Conservation (phyloP, 2,888 invertebrate genomes). For the Euphydryas editha region DNA sequence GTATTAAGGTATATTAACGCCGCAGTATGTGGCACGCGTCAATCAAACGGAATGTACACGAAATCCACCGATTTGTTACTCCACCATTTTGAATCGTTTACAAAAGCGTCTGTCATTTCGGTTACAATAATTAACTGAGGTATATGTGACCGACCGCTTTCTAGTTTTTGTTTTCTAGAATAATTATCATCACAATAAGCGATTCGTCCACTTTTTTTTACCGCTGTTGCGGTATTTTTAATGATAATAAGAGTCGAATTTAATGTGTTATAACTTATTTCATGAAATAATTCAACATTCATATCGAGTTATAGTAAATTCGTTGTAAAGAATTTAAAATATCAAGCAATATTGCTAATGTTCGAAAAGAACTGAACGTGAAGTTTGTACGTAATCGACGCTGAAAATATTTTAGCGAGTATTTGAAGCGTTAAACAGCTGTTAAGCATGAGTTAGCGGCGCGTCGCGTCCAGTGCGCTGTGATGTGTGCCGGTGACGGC, state of each 20-base stretch:
- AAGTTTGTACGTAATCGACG: conserved; percentile 44
- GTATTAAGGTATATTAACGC: conserved; percentile 71
- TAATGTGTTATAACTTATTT: conserved; percentile 22
- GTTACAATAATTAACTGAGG: conserved; percentile 83
- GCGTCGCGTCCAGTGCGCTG: conserved; percentile 45
- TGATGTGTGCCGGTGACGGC: conserved; percentile 47
- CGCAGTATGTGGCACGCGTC: conserved; percentile 80
- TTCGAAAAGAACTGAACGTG: conserved; percentile 27
- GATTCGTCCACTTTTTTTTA: conserved; percentile 78
- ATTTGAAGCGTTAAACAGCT: conserved; percentile 70
- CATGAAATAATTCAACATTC: too few species aligned
- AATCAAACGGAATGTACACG: conserved; percentile 78
- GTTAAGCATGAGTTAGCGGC: conserved; percentile 55
- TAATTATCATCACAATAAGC: conserved; percentile 82
- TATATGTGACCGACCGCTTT: conserved; percentile 77
- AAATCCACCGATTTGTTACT: conserved; percentile 79
- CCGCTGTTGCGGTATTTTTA: conserved; percentile 81
- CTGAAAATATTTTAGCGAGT: conserved; percentile 68
- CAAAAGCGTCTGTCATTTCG: conserved; percentile 78
- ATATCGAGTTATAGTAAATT: not conserved
- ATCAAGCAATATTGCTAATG: not conserved
- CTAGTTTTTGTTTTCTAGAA: conserved; percentile 81
- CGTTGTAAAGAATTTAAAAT: not conserved
- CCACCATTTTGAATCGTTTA: conserved; percentile 75
- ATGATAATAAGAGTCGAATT: conserved; percentile 66